Conservation (phyloP, 2,888 invertebrate species). For the Tridacna crocea region DNA sequence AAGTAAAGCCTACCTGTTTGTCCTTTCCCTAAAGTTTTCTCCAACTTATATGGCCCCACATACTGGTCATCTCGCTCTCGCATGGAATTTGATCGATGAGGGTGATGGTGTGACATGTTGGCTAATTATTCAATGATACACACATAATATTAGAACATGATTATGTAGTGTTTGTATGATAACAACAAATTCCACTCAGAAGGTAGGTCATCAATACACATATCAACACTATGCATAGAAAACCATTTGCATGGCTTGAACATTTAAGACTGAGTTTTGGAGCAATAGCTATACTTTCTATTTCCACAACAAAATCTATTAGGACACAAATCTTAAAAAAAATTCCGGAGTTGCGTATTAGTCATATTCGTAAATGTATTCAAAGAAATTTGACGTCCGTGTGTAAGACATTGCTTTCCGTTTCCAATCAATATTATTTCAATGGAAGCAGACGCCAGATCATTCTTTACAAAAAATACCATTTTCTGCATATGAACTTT, state of each 20-base stretch:
- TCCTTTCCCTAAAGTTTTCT: conserved; percentile 99
- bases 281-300: not conserved
- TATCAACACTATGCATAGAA: conserved; percentile 11
- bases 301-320: not conserved
- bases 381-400: not conserved
- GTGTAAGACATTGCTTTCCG: not conserved
- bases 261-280: not conserved
- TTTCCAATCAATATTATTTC: conserved; percentile 7
- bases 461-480: conserved; percentile 7
- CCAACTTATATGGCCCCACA: conserved; percentile 99
- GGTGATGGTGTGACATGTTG: conserved; percentile 45
- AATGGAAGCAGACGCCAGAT: not conserved
- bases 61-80: conserved; percentile 87
- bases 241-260: not conserved
- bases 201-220: not conserved
- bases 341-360: not conserved
- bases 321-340: not conserved
- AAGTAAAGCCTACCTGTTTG: conserved; percentile 93
- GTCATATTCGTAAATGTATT: not conserved
- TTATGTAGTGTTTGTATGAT: too few species aligned
- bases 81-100: conserved; percentile 57
- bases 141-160: not conserved
- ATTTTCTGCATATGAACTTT: not conserved
- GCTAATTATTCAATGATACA: not conserved
- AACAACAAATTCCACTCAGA: not conserved